Conservation (phyloP, 2,113 vertebrate genomes). For the Hyaena hyaena region DNA sequence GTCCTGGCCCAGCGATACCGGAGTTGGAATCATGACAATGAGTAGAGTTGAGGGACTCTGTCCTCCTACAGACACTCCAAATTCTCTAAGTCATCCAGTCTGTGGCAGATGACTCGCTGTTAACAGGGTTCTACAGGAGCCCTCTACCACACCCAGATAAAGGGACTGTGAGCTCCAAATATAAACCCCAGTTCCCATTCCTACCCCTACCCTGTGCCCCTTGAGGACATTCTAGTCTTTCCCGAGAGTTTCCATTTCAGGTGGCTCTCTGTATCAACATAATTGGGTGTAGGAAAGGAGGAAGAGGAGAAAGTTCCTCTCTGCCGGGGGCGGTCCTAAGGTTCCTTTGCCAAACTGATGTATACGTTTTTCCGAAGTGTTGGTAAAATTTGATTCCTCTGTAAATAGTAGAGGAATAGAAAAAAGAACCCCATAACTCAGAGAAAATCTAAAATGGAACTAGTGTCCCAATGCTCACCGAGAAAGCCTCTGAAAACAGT, state of each 20-base stretch:
- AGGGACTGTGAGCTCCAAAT: not conserved
- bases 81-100: not conserved
- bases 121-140: not conserved
- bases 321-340: not conserved
- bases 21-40: not conserved
- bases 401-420: not conserved
- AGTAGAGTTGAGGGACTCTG: not conserved
- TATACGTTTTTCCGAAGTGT: not conserved
- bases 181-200: not conserved
- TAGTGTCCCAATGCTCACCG: not conserved
- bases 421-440: not conserved
- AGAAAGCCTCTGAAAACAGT: not conserved
- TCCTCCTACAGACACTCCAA: not conserved
- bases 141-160: not conserved
- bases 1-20: not conserved
- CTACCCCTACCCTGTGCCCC: not conserved
- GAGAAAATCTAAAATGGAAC: not conserved
- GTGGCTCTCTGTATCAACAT: not conserved
- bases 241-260: not conserved
- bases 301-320: not conserved
- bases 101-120: not conserved
- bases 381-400: not conserved
- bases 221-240: not conserved
- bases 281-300: not conserved
- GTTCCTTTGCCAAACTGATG: not conserved